Evolutionary conservation across 2,797 vertebrate species (phyloP).

Genomic region (Rhinichthys osculus): DNA sequence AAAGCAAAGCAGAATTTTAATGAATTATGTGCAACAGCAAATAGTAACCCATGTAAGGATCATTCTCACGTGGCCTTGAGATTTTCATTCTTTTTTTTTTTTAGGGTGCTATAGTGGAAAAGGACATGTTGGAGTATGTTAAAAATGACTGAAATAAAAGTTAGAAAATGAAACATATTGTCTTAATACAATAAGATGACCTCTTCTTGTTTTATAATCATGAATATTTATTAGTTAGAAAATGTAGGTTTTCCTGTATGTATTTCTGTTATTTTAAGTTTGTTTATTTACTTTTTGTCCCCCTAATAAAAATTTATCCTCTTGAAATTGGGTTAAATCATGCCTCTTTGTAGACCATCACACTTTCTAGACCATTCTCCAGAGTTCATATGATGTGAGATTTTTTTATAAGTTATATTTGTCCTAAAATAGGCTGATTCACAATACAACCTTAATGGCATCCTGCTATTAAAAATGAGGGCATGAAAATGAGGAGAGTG

Average conservation of each 20-base stretch:
- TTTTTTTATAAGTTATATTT: no score
- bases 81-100: no score
- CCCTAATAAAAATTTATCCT: no score
- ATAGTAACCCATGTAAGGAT: background rate
- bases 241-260: background rate
- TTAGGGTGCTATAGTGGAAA: background rate
- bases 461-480: background rate
- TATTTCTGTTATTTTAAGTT: no score
- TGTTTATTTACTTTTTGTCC: accelerated
- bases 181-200: background rate
- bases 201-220: background rate
- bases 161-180: background rate
- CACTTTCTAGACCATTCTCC: no score
- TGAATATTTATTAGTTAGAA: constrained; percentile 1
- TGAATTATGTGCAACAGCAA: background rate
- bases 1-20: background rate
- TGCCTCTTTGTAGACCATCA: no score
- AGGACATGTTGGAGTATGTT: no score
- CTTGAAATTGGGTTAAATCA: background rate
- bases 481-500: background rate
- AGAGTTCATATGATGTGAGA: no score
- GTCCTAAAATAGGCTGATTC: background rate
- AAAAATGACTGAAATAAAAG: background rate
- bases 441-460: background rate
- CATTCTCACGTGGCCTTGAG: background rate